Conservation (phyloP, 2,113 vertebrate genomes). For the Cyanoramphus novaezelandiae region DNA sequence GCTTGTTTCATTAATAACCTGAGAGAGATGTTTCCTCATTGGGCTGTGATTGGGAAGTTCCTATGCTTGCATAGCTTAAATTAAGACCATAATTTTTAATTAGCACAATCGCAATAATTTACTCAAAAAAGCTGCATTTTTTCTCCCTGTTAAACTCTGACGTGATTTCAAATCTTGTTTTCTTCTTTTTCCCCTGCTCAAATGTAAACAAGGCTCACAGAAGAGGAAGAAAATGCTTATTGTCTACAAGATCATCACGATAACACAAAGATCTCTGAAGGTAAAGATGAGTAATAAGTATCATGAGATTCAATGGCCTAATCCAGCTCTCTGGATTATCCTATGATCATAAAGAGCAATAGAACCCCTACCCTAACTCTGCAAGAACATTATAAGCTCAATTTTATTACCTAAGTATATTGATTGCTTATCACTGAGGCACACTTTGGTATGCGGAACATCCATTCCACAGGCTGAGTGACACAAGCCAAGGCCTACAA, state of each 20-base stretch:
- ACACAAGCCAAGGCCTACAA: background rate
- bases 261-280: background rate
- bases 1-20: background rate
- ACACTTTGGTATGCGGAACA: background rate
- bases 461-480: background rate
- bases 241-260: background rate
- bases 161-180: background rate
- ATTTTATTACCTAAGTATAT: background rate
- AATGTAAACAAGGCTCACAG: background rate
- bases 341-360: background rate
- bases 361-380: background rate
- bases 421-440: background rate
- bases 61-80: background rate
- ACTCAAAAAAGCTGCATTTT: background rate
- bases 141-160: background rate
- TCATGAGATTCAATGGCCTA: background rate
- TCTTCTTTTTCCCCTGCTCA: fast-evolving
- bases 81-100: background rate
- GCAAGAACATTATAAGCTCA: background rate
- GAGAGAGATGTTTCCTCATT: background rate
- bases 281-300: background rate
- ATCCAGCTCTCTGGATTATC: background rate
- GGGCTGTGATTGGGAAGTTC: background rate
- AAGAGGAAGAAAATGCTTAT: background rate
- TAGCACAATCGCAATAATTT: background rate